Evolutionary conservation across 2,888 invertebrate genomes (phyloP), one percentile per base, ranked within the genome.

Genomic region (Drosophila affinis): DNA sequence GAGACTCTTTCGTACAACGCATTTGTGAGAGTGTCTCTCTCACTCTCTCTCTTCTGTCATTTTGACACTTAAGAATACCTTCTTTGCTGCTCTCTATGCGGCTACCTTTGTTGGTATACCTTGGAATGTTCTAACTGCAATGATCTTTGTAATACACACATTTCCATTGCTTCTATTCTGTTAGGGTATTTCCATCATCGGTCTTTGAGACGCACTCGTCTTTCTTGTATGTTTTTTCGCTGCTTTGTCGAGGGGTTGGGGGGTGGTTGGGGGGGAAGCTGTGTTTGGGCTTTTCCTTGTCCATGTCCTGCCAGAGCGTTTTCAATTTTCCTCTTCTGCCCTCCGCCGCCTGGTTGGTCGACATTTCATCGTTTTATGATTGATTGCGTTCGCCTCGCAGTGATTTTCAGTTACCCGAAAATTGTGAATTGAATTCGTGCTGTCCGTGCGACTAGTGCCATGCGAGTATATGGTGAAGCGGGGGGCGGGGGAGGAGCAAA

Each of bases 321-420:
- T 69, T 75, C 76, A 68, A 72, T 75, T 75, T 72, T 46, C 51
- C 51, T 34, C 17, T 10, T 12, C 34, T 47, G 17, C 54, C 18
- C 39, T 24, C 17, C 29, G 21, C 67, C 69, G 49, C 57, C 48
- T 53, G 63, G 34, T 61, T 61, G 64, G 69, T 73, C 76, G 85
- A 87, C 76, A 69, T 87, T 83, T 87, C 89, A 87, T 81, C 88
- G 76, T 78, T 89, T 78, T 85, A 89, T 87, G 90, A 87, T 89
- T 89, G 89, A 87, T 87, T 89, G 90, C 89, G 72, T 75, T 84
- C 75, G 82, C 72, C 74, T 81, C 75, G 76, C 71, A 69, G 65
- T 87, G 89, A 83, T 83, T 88, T 88, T 83, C 78, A 68, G 71
- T 76, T 62, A 74, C 72, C 39, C 89, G 47, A 70, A 86, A 88